These are phyloP conservation scores for Drosophila dunni DNA, from an alignment of 1,140 invertebrate species.

Conservation along the genomic window DNA sequence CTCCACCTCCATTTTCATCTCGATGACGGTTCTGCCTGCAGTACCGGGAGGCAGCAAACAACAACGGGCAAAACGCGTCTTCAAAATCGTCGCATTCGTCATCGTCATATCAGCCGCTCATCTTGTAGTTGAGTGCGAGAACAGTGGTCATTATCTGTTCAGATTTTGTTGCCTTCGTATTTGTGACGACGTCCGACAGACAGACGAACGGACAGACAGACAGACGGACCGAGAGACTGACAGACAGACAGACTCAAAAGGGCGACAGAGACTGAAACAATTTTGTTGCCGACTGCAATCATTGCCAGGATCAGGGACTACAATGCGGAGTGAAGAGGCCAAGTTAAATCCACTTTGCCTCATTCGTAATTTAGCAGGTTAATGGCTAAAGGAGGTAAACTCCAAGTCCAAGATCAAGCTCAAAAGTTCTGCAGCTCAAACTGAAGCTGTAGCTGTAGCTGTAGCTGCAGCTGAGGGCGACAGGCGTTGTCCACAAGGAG, in stretches of 20 bases:
- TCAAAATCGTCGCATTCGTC: constrained; percentile 77
- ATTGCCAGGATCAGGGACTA: constrained; percentile 65
- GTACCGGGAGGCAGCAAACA: constrained; percentile 17
- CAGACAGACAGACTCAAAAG: constrained; percentile 8
- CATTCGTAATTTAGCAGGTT: constrained; percentile 76
- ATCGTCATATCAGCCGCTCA: constrained; percentile 76
- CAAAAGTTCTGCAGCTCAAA: constrained; percentile 17
- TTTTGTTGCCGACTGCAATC: constrained; percentile 73
- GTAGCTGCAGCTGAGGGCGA: constrained; percentile 38
- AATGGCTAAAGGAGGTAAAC: constrained; percentile 68
- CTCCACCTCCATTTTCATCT: constrained; percentile 21
- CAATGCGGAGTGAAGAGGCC: constrained; percentile 30
- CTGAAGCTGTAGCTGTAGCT: constrained; percentile 10
- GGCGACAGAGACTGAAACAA: constrained; percentile 54
- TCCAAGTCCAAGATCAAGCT: constrained; percentile 3
- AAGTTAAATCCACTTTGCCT: constrained; percentile 73
- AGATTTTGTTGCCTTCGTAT: constrained; percentile 60
- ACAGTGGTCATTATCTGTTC: constrained; percentile 77
- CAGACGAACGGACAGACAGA: constrained; percentile 2
- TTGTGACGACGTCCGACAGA: constrained; percentile 35
- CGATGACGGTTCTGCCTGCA: constrained; percentile 3
- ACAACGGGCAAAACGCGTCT: constrained; percentile 35
- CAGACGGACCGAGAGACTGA: constrained; percentile 12
- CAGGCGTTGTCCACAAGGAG: constrained; percentile 35
- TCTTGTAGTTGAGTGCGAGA: constrained; percentile 77